A percentile compares a stretch with the other conserved stretches of the same genome.
Conservation (phyloP, 2,888 invertebrate genomes). For the Yponomeuta sedellus region DNA sequence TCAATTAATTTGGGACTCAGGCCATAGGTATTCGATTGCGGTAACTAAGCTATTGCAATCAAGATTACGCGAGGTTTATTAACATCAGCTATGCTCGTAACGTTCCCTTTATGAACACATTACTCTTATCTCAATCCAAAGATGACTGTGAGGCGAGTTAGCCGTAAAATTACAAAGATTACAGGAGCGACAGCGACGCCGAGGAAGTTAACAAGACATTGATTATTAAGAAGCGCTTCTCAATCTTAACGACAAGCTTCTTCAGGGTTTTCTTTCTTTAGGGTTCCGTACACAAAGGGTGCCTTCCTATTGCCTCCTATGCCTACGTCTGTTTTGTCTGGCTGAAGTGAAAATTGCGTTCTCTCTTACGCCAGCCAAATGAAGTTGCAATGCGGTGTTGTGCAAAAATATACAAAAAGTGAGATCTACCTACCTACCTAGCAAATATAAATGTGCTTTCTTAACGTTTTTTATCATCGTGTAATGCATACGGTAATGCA, state of each 20-base stretch:
- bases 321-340: too few species aligned
- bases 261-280: slow-evolving; percentile 19
- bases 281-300: too few species aligned
- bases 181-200: slow-evolving; percentile 27
- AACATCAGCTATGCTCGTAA: not conserved
- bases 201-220: slow-evolving; percentile 27
- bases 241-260: slow-evolving; percentile 28
- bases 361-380: too few species aligned
- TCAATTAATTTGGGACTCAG: not conserved
- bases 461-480: too few species aligned
- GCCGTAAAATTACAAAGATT: slow-evolving; percentile 45
- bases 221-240: slow-evolving; percentile 30
- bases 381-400: too few species aligned
- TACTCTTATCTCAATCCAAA: not conserved
- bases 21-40: not conserved
- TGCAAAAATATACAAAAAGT: too few species aligned
- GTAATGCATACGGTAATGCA: too few species aligned
- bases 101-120: not conserved
- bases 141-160: slow-evolving; percentile 32
- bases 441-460: too few species aligned
- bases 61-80: not conserved
- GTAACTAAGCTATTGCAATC: not conserved
- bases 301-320: too few species aligned
- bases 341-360: too few species aligned
- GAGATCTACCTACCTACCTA: too few species aligned